Evolutionary conservation across 2,888 invertebrate genomes (phyloP), one percentile per base, ranked within the genome.

Genomic region (Tachina lurida): DNA sequence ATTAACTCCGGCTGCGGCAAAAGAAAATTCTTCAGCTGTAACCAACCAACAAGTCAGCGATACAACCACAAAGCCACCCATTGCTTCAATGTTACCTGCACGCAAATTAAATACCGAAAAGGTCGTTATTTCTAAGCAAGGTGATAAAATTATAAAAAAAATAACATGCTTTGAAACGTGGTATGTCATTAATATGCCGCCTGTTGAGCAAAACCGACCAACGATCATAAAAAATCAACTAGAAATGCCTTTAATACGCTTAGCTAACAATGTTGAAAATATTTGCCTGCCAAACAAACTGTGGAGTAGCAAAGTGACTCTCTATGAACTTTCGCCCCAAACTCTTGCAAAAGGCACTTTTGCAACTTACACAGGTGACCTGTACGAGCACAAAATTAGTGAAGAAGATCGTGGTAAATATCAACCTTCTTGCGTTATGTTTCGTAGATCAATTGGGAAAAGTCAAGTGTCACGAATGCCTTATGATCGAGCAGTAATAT

Each of bases 151-250:
- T 3, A 90, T 93, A 3, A 92, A 92, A 80, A 93, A 93, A 88
- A 91, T 93, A 7, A 93, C 93, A n/a, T 92, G 92, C 87, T 93
- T 92, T 73, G 93, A 93, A 82, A 93, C 92, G 15, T 93, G 93
- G 93, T 92, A 93, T 81, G 93, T 93, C 19, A 92, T 93, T 19
- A 91, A 91, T 77, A 88, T 91, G 60, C 91, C 91, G 58, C 91
- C 91, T 67, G 87, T 89, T 43, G 89, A 89, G 1, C 74, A 82
- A 22, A 74, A 87, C 1, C 52, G 78, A 7, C 88, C 89, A 45
- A 87, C 84, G 0, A 87, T 89, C 31, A 88, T 90, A 47, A 90
- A 90, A 87, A 91, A 91, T 87, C 88, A 85, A 75, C 88, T 93
- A 8, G 91, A 92, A 54, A 88, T 93, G 75, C 90, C 92, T 13